These are phyloP conservation scores for Sinhomidia bicolor DNA, from an alignment of 2,888 invertebrate genomes.

Conservation along the genomic window DNA sequence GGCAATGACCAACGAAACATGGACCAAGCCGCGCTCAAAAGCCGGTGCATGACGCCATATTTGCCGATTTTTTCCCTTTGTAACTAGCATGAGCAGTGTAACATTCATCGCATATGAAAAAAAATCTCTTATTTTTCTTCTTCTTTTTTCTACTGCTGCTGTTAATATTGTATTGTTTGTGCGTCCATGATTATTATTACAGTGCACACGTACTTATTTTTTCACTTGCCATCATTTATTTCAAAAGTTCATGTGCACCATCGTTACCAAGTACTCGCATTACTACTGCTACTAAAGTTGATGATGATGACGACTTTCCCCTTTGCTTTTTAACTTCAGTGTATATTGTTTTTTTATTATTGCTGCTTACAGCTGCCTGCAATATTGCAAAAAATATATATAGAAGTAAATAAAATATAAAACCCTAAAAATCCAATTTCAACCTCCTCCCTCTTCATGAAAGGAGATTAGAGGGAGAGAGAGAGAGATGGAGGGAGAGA, in stretches of 20 bases:
- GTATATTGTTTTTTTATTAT: conserved; percentile 21
- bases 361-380: conserved; percentile 17
- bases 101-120: neutral
- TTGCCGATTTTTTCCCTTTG: conserved; percentile 72
- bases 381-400: neutral
- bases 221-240: conserved; percentile 9
- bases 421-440: neutral
- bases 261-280: neutral
- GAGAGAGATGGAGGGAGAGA: neutral
- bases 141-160: too few relatives aligned
- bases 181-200: conserved; percentile 37
- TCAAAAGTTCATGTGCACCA: conserved; percentile 33
- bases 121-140: too few relatives aligned
- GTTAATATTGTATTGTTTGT: conserved; percentile 16
- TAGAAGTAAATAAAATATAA: neutral
- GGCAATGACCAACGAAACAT: conserved; percentile 79
- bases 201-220: conserved; percentile 36
- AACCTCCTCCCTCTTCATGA: conserved; percentile 11
- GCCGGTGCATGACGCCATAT: conserved; percentile 79
- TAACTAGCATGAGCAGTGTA: neutral
- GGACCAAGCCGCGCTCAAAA: conserved; percentile 78
- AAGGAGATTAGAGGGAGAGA: neutral
- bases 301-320: neutral
- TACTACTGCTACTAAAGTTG: neutral
- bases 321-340: neutral